Percentiles rank a stretch among this genome's conserved stretches.
These are phyloP conservation scores for Drosophila infuscata DNA, from an alignment of 2,888 invertebrate species.

Conservation along the genomic window DNA sequence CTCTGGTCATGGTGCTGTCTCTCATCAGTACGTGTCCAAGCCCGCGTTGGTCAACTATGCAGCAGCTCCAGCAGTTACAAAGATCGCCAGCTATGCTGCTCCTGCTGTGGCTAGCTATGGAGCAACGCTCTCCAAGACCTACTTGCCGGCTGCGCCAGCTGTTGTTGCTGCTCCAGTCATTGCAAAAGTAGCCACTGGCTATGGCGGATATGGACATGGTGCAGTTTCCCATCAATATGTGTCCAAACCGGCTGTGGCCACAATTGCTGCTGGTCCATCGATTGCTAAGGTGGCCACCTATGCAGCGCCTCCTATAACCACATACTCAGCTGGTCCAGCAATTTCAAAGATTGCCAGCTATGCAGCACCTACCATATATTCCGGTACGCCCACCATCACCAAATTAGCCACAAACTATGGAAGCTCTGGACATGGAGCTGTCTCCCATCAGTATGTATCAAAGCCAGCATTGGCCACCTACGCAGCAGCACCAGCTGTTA, in stretches of 20 bases:
- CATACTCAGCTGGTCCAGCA: neutral
- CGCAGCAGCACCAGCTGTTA: slow-evolving; percentile 35
- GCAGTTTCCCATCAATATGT: slow-evolving; percentile 72
- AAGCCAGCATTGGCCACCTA: slow-evolving; percentile 60
- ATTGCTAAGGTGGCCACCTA: slow-evolving; percentile 50
- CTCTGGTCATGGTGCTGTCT: too few relatives aligned
- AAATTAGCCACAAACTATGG: slow-evolving; percentile 36
- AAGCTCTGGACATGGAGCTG: slow-evolving; percentile 45
- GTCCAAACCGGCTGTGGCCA: slow-evolving; percentile 44
- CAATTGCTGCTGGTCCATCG: neutral
- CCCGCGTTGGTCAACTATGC: slow-evolving; percentile 55
- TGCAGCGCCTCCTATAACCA: slow-evolving; percentile 39
- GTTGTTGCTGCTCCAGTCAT: slow-evolving; percentile 48
- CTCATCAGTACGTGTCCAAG: slow-evolving; percentile 68
- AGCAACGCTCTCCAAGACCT: neutral
- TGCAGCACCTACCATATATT: slow-evolving; percentile 51
- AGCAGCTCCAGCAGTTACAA: slow-evolving; percentile 44
- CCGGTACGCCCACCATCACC: slow-evolving; percentile 49
- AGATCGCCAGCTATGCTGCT: slow-evolving; percentile 66
- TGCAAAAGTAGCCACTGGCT: slow-evolving; percentile 27
- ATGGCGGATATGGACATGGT: slow-evolving; percentile 22
- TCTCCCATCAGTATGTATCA: slow-evolving; percentile 67
- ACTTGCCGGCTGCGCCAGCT: slow-evolving; percentile 11
- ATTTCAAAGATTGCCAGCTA: slow-evolving; percentile 52
- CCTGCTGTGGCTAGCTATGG: slow-evolving; percentile 52